Base-by-base conservation (phyloP, 2,888 invertebrate genomes). In the Zootermopsis nevadensis region DNA sequence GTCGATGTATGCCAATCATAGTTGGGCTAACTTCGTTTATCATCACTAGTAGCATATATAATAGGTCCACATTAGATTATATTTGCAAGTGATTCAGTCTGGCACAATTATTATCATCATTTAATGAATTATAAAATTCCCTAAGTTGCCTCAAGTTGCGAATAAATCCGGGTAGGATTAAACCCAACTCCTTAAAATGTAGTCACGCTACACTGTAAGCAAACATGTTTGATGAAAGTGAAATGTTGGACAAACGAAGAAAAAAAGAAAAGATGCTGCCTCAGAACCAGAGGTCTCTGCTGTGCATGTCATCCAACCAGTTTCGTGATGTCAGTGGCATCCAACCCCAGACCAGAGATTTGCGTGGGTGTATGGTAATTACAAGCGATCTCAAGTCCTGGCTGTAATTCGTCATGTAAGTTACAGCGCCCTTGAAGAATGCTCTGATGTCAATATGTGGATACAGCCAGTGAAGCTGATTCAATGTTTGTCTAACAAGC, bases 391-490 rank as follows among this genome's bases (percentile, higher is more conserved):
- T 0, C 4, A 48, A 42, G 38, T 42, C 6, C 55, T 22, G 6
- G 55, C 55, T 55, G 55, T 4, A 55, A 19, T 55, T 55, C 15
- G 55, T 55, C 19, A 3, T 55, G 55, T 6, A 42, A 15, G 38
- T 8, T 42, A 19, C 48, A 48, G 60, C 2, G 60, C 27, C 60
- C 60, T 60, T 60, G 60, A 27, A 27, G 27, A 60, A n/a, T 60
- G 60, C 60, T 60, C 60, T n/a, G 60, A 60, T 60, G 60, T 60
- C 60, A 60, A n/a, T 60, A 60, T 60, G 60, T 60, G n/a, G 60
- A 60, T 60, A 60, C 4, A 60, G 60, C n/a, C 60, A 60, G 27
- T 1, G n/a, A 27, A 27, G 60, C 60, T 60, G 60, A 60, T n/a
- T 60, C 60, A 60, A 12, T 60, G 15, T 60, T 60, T 60, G 60